Percentiles rank a stretch among this genome's conserved stretches.
These are phyloP conservation scores for Rhinoptilus africanus DNA, from an alignment of 2,113 vertebrate genomes.

Conservation along the genomic window DNA sequence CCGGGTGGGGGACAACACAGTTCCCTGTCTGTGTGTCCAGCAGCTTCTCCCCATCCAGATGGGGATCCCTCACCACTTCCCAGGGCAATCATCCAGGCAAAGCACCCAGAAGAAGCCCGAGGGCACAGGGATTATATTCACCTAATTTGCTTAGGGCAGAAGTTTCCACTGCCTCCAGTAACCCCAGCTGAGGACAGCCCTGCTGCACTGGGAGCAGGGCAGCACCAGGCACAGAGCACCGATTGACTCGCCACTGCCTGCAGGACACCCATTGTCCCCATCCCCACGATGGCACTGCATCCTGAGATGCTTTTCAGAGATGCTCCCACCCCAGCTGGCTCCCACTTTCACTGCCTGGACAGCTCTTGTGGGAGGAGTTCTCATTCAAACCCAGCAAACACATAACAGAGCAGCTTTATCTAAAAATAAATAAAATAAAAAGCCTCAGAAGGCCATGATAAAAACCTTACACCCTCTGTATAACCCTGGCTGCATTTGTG, in stretches of 20 bases:
- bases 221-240: neutral
- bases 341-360: neutral
- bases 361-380: neutral
- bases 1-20: too few species aligned
- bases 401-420: neutral
- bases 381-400: neutral
- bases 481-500: neutral
- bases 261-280: fast-evolving
- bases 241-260: neutral
- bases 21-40: neutral
- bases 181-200: neutral
- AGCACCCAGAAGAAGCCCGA: neutral
- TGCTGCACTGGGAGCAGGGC: neutral
- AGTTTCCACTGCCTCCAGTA: neutral
- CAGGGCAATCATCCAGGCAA: neutral
- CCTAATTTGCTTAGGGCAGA: neutral
- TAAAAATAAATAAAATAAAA: neutral
- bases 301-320: neutral
- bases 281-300: fast-evolving
- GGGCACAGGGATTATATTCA: neutral
- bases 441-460: neutral
- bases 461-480: neutral
- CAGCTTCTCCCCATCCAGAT: neutral
- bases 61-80: neutral
- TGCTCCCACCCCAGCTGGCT: neutral